A percentile compares a stretch with the other conserved stretches of the same genome.
Evolutionary conservation across 1,140 invertebrate genomes (phyloP).

Genomic region (Leptinotarsa texana): DNA sequence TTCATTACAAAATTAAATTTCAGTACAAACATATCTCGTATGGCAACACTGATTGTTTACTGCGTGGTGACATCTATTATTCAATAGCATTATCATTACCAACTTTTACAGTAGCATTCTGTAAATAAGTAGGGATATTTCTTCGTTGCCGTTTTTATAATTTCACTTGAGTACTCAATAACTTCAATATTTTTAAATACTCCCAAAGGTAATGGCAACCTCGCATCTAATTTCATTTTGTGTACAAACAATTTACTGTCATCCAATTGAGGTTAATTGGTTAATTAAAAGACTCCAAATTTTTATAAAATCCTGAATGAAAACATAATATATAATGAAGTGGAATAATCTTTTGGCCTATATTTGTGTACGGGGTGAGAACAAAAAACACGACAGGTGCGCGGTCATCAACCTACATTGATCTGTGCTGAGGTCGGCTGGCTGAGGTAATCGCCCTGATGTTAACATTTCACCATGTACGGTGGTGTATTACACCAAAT

Average conservation of each 20-base stretch:
- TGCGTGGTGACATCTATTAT: too few species aligned
- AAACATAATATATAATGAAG: background rate
- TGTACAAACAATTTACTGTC: constrained; percentile 25
- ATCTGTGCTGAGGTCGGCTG: constrained; percentile 37
- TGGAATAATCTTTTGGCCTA: background rate
- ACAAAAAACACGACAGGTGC: constrained; percentile 37
- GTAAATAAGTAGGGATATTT: background rate
- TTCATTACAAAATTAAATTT: too few species aligned
- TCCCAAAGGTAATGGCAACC: background rate
- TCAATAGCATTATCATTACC: too few species aligned
- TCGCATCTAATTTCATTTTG: constrained; percentile 17
- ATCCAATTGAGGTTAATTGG: constrained; percentile 29
- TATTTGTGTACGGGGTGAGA: constrained; percentile 13
- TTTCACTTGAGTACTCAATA: too few species aligned
- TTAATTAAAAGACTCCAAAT: background rate
- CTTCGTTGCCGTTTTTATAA: background rate
- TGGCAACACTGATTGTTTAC: too few species aligned
- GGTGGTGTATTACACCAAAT: background rate
- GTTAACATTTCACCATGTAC: constrained; percentile 1
- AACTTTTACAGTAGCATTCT: too few species aligned
- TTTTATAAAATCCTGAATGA: background rate
- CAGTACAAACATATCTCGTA: too few species aligned
- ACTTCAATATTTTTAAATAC: too few species aligned
- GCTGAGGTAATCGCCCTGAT: constrained; percentile 18
- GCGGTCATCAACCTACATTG: constrained; percentile 52